phyloP scores from a whole-genome alignment of 2,797 vertebrate species.

The Myioborus miniatus region DNA sequence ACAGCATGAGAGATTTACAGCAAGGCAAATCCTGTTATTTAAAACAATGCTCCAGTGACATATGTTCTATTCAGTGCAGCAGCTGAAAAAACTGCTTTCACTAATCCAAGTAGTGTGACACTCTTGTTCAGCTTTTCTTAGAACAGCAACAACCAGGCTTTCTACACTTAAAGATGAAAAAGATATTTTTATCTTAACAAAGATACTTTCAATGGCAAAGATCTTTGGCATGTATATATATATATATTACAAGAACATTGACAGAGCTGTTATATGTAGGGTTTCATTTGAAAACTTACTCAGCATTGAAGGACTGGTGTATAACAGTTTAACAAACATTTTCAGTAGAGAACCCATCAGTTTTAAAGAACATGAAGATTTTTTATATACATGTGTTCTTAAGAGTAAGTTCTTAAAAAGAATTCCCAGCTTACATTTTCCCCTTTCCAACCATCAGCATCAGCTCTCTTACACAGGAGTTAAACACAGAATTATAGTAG shows the following conservation, averaged over 20 bases:
- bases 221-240: neutral
- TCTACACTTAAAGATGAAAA: neutral
- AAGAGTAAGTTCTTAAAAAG: neutral
- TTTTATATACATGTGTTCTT: neutral
- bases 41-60: neutral
- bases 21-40: constrained; percentile 10
- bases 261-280: neutral
- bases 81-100: neutral
- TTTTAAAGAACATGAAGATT: neutral
- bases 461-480: neutral
- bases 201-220: neutral
- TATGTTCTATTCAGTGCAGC: neutral
- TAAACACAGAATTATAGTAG: neutral
- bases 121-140: neutral
- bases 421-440: neutral
- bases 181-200: neutral
- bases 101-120: neutral
- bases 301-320: neutral
- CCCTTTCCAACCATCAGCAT: neutral
- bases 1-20: neutral
- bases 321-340: neutral
- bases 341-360: neutral
- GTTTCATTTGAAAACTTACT: neutral
- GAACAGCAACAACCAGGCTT: neutral
- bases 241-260: neutral